These are phyloP conservation scores for Zaprionus davidi DNA, from an alignment of 1,140 invertebrate species.

Conservation along the genomic window DNA sequence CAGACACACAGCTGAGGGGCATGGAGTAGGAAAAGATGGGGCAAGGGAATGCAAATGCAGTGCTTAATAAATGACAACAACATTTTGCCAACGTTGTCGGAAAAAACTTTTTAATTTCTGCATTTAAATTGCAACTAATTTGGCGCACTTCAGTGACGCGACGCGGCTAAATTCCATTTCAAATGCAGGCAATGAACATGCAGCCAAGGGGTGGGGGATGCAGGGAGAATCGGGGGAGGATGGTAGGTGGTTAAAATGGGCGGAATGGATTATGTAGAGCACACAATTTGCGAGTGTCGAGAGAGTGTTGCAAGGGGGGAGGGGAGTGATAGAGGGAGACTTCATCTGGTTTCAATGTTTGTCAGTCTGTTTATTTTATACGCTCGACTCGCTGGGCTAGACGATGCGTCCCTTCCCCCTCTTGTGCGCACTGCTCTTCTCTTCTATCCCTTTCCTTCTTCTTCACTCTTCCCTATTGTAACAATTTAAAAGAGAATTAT, in stretches of 20 bases:
- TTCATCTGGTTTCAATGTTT: constrained; percentile 44
- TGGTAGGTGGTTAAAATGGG: background rate
- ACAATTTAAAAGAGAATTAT: constrained; percentile 83
- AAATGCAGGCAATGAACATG: constrained; percentile 61
- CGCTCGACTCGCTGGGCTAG: constrained; percentile 37
- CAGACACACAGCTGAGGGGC: background rate
- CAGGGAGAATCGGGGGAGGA: background rate
- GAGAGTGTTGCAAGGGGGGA: background rate
- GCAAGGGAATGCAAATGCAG: constrained; percentile 23
- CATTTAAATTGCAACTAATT: constrained; percentile 81
- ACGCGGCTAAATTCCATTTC: constrained; percentile 57
- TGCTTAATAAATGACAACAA: constrained; percentile 46
- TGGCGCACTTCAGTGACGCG: constrained; percentile 46
- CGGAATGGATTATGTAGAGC: constrained; percentile 54
- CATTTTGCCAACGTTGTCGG: constrained; percentile 8
- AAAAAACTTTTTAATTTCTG: constrained; percentile 71
- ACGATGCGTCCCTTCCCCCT: background rate
- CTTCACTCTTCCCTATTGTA: constrained; percentile 12
- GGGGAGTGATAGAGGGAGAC: background rate
- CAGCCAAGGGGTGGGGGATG: background rate
- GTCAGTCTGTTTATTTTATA: constrained; percentile 69
- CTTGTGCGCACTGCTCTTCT: background rate
- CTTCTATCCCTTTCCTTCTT: background rate
- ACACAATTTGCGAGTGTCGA: constrained; percentile 77
- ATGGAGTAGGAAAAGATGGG: background rate